phyloP scores from a whole-genome alignment of 2,797 vertebrate genomes.

The Pantherophis vulpinus region DNA sequence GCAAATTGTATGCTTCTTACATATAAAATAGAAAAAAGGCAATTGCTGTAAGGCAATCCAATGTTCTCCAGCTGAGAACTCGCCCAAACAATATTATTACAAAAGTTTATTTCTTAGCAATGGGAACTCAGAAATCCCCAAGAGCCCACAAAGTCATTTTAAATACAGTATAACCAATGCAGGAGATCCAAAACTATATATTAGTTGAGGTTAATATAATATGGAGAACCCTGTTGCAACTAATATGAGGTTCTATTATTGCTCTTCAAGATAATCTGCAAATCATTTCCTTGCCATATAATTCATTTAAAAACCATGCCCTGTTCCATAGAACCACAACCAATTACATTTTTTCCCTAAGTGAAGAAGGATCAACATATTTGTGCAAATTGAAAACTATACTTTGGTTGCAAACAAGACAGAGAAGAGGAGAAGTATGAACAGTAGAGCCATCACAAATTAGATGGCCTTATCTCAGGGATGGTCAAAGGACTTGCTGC shows the following conservation, averaged over 20 bases:
- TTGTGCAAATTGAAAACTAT: neutral
- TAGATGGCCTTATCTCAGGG: neutral
- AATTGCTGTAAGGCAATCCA: neutral
- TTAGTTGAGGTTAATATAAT: constrained; percentile 32
- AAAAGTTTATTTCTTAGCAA: constrained; percentile 23
- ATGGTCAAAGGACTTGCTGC: neutral
- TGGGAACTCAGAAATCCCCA: neutral
- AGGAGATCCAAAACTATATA: constrained; percentile 45
- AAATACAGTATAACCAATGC: constrained; percentile 36
- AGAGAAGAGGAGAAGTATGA: neutral
- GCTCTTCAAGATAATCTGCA: constrained; percentile 37
- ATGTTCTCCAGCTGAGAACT: neutral
- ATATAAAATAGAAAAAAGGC: neutral
- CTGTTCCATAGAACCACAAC: neutral
- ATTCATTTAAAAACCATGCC: constrained; percentile 17
- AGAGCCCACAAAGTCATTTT: neutral
- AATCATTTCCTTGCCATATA: constrained; percentile 40
- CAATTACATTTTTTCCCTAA: constrained; percentile 3
- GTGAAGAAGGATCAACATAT: neutral
- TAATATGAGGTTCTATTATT: constrained; percentile 17
- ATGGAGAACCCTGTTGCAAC: neutral
- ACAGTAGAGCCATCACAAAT: neutral
- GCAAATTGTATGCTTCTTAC: neutral
- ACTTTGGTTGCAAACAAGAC: neutral
- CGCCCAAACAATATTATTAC: constrained; percentile 1